Percentiles rank a stretch among this genome's conserved stretches.
These are phyloP conservation scores for Cantharis rufa DNA, from an alignment of 2,888 invertebrate species.

Conservation along the genomic window DNA sequence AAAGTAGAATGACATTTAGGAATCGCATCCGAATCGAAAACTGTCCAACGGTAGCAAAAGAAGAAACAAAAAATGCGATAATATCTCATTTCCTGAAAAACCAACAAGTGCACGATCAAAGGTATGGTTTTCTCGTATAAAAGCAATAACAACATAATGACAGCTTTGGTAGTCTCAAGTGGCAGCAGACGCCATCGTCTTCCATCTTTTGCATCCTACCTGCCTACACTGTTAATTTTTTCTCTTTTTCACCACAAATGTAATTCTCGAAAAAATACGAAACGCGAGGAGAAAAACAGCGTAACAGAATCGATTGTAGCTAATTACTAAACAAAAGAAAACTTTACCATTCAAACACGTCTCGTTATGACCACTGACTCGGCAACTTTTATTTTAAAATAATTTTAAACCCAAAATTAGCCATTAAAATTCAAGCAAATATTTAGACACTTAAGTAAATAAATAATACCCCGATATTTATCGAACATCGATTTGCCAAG, in stretches of 20 bases:
- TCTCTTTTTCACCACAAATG: background rate
- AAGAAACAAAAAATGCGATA: conserved; percentile 33
- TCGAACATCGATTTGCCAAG: background rate
- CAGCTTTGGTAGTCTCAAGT: conserved; percentile 47
- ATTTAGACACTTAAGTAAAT: conserved; percentile 42
- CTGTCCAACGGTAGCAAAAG: conserved; percentile 28
- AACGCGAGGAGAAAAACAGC: background rate
- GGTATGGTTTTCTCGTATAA: conserved; percentile 39
- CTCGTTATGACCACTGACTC: conserved; percentile 46
- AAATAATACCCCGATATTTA: conserved; percentile 13
- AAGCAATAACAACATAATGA: conserved; percentile 48
- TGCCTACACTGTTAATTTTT: conserved; percentile 27
- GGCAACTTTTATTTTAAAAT: conserved; percentile 33
- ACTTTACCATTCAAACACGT: conserved; percentile 36
- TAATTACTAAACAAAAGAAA: conserved; percentile 37
- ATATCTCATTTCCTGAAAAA: conserved; percentile 34
- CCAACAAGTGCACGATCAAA: conserved; percentile 5
- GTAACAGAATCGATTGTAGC: conserved; percentile 26
- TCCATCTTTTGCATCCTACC: conserved; percentile 18
- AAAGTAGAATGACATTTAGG: background rate
- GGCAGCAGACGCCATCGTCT: conserved; percentile 44
- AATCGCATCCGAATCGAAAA: background rate
- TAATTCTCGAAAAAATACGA: background rate
- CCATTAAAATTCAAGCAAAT: conserved; percentile 41
- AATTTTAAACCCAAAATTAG: conserved; percentile 35